A percentile compares a stretch with the other conserved stretches of the same genome.
These are phyloP conservation scores for Clitarchus hookeri DNA, from an alignment of 2,888 invertebrate genomes.

Conservation along the genomic window DNA sequence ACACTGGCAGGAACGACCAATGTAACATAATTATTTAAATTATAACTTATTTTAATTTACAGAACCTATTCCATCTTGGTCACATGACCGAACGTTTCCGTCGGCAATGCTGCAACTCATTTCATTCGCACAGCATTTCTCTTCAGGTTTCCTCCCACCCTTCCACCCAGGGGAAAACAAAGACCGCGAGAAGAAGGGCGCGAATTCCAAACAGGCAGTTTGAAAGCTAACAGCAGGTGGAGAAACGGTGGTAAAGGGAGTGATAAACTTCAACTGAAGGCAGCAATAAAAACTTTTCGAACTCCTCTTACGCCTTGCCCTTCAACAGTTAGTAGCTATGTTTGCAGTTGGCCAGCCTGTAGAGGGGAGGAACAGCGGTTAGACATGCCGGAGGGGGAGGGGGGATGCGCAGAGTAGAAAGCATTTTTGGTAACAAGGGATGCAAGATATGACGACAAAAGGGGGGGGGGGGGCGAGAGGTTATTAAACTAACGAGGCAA, in stretches of 20 bases:
- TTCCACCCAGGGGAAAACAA: background rate
- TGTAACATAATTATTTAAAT: too few species aligned
- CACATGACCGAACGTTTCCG: too few species aligned
- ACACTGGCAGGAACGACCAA: too few species aligned
- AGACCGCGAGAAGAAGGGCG: background rate
- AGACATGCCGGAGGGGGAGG: background rate
- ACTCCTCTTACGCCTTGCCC: background rate
- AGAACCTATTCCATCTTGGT: too few species aligned
- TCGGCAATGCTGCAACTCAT: background rate
- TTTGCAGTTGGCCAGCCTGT: background rate
- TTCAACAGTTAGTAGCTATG: background rate
- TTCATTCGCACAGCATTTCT: background rate
- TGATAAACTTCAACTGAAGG: background rate
- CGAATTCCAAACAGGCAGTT: background rate
- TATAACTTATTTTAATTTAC: too few species aligned
- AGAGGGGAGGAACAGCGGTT: background rate
- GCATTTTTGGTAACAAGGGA: background rate
- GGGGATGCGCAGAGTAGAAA: background rate
- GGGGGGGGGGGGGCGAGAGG: background rate
- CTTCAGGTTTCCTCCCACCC: background rate
- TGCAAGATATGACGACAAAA: background rate
- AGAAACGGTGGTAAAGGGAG: background rate
- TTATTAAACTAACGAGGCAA: background rate
- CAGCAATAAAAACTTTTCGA: conserved; percentile 8
- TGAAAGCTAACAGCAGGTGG: background rate